Percentiles rank a stretch among this genome's conserved stretches.
These are phyloP conservation scores for Crotophaga sulcirostris DNA, from an alignment of 2,113 vertebrate genomes.

Conservation along the genomic window DNA sequence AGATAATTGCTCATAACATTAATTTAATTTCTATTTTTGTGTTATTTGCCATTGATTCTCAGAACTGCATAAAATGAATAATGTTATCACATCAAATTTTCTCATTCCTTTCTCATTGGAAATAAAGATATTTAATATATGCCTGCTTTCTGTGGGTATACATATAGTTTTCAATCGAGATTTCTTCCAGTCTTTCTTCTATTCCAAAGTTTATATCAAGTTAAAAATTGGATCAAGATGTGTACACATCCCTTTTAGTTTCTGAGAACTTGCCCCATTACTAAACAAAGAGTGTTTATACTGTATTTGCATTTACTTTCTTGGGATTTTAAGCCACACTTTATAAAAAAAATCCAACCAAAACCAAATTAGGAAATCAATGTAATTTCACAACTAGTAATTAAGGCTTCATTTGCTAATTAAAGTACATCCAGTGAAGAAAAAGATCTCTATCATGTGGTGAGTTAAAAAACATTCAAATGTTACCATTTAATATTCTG, in stretches of 20 bases:
- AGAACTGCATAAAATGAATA: not conserved
- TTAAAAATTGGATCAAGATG: not conserved
- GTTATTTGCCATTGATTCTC: not conserved
- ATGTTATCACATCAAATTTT: not conserved
- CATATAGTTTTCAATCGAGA: not conserved
- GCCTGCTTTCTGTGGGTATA: not conserved
- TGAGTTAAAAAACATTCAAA: not conserved
- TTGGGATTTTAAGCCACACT: not conserved
- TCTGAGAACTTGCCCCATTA: not conserved
- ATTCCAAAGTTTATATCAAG: not conserved
- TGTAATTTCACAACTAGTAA: not conserved
- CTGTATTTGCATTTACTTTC: not conserved
- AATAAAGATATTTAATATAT: not conserved
- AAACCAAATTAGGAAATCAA: not conserved
- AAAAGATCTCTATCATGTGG: not conserved
- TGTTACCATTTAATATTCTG: not conserved
- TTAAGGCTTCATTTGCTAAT: not conserved
- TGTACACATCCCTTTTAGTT: not conserved
- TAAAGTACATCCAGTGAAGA: not conserved
- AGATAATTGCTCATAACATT: not conserved
- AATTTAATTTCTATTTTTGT: not conserved
- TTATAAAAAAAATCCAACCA: not conserved
- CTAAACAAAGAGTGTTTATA: not conserved
- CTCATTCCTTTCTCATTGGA: not conserved
- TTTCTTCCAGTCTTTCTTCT: not conserved